Base-by-base conservation (phyloP, 2,888 invertebrate genomes). In the Lasius platythorax region DNA sequence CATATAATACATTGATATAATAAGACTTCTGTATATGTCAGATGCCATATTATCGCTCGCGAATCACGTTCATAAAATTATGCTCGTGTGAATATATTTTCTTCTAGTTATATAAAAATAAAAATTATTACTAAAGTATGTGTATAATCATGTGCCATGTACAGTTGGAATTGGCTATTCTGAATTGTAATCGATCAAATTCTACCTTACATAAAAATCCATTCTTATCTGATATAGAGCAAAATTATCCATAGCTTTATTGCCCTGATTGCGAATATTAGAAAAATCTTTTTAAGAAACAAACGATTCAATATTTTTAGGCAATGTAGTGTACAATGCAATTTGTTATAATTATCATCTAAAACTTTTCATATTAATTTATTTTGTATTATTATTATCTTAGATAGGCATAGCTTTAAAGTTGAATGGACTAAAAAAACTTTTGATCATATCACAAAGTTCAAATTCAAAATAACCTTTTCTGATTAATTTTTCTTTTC, bases 71-170 rank as follows among this genome's bases (percentile, higher is more conserved):
- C 70, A 15, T 63, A 67, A 82, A 85, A 86, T 87, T 87, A 79
- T 82, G 43, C 5, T 63, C 12, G 66, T 58, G 50, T 63, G 43
- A 76, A 73, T 64, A 61, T 74, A 84, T 58, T 84, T 15, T 56
- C 28, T 15, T 56, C 37, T 18, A 37, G 53, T 84, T 86, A 83
- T 89, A 89, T 88, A 89, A 89, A 89, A 89, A 89, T 89, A 88
- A 89, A 87, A 89, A 82, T 86, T 84, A 78, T 70, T 37, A 74
- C 82, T 74, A 67, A 75, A 82, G 79, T 85, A 75, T 50, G 33
- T 76, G 12, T 83, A 82, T 78, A 84, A 72, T 79, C 67, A 40
- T 68, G 67, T 56, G 72, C 70, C 61, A 84, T 76, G 9, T 85
- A 85, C 67, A 79, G 37, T 76, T 66, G 73, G 33, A 67, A 83